Percentiles rank a stretch among this genome's conserved stretches.
phyloP scores from a whole-genome alignment of 2,113 vertebrate species.

The Xiphophorus maculatus region DNA sequence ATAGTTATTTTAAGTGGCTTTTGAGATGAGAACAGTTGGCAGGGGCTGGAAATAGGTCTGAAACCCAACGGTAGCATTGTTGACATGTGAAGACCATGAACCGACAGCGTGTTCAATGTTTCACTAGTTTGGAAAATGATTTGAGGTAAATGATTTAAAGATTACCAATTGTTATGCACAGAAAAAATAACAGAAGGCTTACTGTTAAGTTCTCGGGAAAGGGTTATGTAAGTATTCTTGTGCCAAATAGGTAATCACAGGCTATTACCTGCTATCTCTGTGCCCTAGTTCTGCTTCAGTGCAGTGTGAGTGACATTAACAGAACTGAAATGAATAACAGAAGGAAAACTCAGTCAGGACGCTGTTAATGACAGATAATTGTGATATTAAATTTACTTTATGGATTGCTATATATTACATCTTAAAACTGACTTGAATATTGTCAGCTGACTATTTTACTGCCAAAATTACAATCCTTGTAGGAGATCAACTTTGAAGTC shows the following conservation, averaged over 20 bases:
- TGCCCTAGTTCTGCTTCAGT: conserved; percentile 22
- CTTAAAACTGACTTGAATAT: background rate
- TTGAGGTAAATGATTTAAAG: background rate
- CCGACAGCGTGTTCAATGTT: background rate
- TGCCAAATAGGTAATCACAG: conserved; percentile 43
- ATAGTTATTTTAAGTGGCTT: conserved; percentile 63
- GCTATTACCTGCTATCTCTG: conserved; percentile 30
- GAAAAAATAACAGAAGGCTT: background rate
- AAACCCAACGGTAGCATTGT: conserved; percentile 30
- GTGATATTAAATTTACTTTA: background rate
- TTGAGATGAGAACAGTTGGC: conserved; percentile 58
- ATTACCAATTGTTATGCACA: conserved; percentile 1
- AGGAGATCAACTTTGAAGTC: background rate
- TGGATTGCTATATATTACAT: background rate
- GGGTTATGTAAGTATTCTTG: conserved; percentile 35
- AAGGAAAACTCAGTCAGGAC: background rate
- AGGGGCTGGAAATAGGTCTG: conserved; percentile 40
- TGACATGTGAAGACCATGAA: conserved; percentile 36
- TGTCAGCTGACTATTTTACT: background rate
- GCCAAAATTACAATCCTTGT: too few species aligned
- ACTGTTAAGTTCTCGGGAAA: conserved; percentile 11
- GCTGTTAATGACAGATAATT: background rate
- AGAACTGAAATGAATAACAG: background rate
- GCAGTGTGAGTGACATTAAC: background rate
- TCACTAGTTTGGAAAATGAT: background rate